phyloP scores from a whole-genome alignment of 2,888 invertebrate species.

The Pyrrhia umbra region DNA sequence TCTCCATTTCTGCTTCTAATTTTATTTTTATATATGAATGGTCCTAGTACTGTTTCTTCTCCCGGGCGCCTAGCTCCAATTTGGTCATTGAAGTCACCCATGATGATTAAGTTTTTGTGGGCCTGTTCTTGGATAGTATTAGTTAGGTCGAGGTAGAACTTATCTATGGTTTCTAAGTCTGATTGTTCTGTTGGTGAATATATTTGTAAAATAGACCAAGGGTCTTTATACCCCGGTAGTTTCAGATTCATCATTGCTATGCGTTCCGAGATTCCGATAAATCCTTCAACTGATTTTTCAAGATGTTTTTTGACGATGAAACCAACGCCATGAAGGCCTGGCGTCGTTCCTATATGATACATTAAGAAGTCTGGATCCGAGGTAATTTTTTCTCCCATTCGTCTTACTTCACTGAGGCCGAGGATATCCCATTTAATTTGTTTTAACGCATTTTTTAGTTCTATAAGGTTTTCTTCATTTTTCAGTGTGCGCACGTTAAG shows the following conservation, averaged over 20 bases:
- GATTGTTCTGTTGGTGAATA: constrained; percentile 63
- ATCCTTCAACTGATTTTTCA: constrained; percentile 37
- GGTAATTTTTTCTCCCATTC: constrained; percentile 1
- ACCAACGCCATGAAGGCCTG: neutral
- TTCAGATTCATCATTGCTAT: constrained; percentile 58
- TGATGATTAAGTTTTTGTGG: constrained; percentile 55
- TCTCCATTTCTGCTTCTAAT: constrained; percentile 57
- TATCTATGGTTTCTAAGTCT: constrained; percentile 40
- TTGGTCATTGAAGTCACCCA: constrained; percentile 12
- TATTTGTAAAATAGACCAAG: constrained; percentile 58
- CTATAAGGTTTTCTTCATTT: constrained; percentile 1
- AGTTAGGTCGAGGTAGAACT: constrained; percentile 56
- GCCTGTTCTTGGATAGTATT: constrained; percentile 44
- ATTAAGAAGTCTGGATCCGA: neutral
- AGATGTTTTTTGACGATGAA: constrained; percentile 58
- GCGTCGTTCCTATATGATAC: neutral
- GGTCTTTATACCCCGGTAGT: constrained; percentile 47
- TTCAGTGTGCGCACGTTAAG: neutral
- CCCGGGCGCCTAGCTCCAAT: constrained; percentile 47
- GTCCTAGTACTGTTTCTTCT: constrained; percentile 43
- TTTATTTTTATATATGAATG: constrained; percentile 39
- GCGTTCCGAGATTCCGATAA: constrained; percentile 58
- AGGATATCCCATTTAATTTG: constrained; percentile 4
- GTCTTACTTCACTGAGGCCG: constrained; percentile 1
- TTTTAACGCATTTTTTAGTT: constrained; percentile 3